Base-by-base conservation (phyloP, 2,888 invertebrate genomes). In the Beris chalybata region DNA sequence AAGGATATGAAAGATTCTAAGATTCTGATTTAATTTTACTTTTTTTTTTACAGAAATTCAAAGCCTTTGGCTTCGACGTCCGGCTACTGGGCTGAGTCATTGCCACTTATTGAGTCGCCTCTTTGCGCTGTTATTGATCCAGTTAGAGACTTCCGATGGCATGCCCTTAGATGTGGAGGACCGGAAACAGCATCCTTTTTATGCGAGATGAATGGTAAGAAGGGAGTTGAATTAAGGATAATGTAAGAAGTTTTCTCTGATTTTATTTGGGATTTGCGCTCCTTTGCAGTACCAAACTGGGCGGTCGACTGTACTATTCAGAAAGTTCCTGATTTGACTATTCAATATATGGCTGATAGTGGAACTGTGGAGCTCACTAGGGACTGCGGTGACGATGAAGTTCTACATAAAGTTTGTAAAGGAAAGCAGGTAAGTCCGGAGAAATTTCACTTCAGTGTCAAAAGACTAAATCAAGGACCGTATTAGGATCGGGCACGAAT, bases 111-210 rank as follows among this genome's bases (percentile, higher is more conserved):
- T 75, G 82, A 85, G 64, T 77, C 82, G 4, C 87, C 90, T 0
- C 83, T 90, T 4, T 91, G 91, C 76, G 90, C 89, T 29, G 89
- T 89, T 55, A 86, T 89, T 67, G 89, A 91, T 78, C 91, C 91
- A 1, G 84, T 87, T 4, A 86, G 88, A 9, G 90, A 91, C 81
- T 91, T 89, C 80, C 86, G 90, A 70, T 91, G 91, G 91, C 88
- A 89, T 75, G 87, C 89, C 0, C 82, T 88, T 56, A 83, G 87
- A 11, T 91, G 91, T 74, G 90, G 90, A 9, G 91, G 90, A 30
- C 90, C 90, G 0, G 88, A 89, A 70, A 87, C 89, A 0, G 90
- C 90, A 1, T 88, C 91, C 6, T 91, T 91, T 77, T 87, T 91
- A 70, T 91, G 91, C 76, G 91, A 91, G 84, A 83, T 91, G 75